phyloP scores from a whole-genome alignment of 2,797 vertebrate species.

The Mionectes olivaceus region DNA sequence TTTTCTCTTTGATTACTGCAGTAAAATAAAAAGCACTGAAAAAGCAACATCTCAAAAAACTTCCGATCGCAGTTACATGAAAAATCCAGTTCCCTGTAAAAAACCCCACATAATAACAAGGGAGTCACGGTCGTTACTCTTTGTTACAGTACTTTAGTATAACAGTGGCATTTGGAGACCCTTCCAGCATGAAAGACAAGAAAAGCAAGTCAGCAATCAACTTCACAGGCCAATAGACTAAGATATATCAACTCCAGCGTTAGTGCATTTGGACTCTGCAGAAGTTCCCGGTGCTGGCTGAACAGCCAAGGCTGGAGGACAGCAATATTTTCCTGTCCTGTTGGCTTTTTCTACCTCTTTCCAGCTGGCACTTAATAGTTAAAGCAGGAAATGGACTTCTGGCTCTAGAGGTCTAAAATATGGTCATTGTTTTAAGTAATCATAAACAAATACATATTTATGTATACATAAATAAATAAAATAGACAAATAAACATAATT shows the following conservation, averaged over 20 bases:
- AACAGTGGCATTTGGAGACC: neutral
- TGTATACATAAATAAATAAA: neutral
- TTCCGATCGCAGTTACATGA: neutral
- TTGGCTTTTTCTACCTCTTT: neutral
- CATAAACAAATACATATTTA: neutral
- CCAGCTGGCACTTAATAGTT: neutral
- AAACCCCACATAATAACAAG: neutral
- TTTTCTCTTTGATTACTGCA: constrained; percentile 50
- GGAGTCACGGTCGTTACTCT: neutral
- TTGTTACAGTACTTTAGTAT: neutral
- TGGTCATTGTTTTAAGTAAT: neutral
- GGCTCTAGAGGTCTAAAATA: neutral
- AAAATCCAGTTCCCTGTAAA: neutral
- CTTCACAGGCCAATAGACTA: neutral
- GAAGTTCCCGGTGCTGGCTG: neutral
- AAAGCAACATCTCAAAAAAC: neutral
- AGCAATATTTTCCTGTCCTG: neutral
- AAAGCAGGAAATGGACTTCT: neutral
- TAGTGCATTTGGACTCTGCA: neutral
- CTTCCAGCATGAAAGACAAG: neutral
- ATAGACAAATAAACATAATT: neutral
- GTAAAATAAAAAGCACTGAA: constrained; percentile 44
- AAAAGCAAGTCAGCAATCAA: constrained; percentile 8
- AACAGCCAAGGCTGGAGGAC: neutral
- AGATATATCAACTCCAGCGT: neutral